Evolutionary conservation across 2,113 vertebrate genomes (phyloP), one percentile per base, ranked within the genome.

Genomic region (Monarcha castaneiventris): DNA sequence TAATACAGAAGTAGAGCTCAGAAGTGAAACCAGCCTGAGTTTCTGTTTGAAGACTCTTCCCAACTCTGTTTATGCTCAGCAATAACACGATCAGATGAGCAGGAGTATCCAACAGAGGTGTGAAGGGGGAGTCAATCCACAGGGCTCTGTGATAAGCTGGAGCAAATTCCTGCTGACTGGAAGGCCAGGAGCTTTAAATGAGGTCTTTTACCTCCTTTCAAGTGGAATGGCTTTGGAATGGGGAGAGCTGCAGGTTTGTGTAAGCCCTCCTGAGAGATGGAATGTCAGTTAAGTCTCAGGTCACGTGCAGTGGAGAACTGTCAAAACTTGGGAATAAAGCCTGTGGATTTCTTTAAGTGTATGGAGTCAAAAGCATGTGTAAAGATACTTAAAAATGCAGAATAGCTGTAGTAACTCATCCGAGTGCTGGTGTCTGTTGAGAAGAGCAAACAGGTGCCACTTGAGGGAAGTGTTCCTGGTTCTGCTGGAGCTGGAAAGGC

Each of bases 21-120:
- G 93, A 85, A 91, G 58, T 84, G 91, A 95, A 94, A 93, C 62
- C 63, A 62, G 81, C 51, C 62, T 69, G 81, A 20, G 11, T 64
- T 84, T 64, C 12, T 48, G 76, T 54, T 52, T 56, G 62, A 33
- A 64, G 54, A 7, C 52, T 13, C 66, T 35, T 66, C 69, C 18
- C 30, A 18, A 4, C 56, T 75, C 48, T 71, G 41, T 68, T 64
- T 22, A 1, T 67, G 56, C 61, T 68, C 8, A 6, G 30, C 69
- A 78, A 0, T 26, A 48, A 30, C 35, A 7, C 2, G 20, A 33
- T 29, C 35, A 37, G 43, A 49, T 56, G 77, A 64, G 67, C 80
- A 78, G 64, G 35, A 80, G 52, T 25, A 4, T 81, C 43, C 62
- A 67, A 0, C 49, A 71, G 58, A 73, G 62, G n/a, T 64, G 52